Conservation (phyloP, 2,888 invertebrate genomes). For the Ptilodon capucinus region DNA sequence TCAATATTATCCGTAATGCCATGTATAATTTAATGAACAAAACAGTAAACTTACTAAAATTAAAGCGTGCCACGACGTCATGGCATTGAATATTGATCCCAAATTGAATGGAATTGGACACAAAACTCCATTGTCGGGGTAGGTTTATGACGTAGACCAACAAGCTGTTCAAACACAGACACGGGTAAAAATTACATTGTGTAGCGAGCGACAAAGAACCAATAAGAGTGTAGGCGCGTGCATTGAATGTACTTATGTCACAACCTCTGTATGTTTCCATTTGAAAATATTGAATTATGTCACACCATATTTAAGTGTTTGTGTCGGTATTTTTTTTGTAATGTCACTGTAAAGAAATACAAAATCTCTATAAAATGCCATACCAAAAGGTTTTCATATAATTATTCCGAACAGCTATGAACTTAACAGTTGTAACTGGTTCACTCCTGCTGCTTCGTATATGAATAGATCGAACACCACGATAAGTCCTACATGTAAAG, state of each 20-base stretch:
- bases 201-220: slow-evolving; percentile 25
- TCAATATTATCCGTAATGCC: not conserved
- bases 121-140: slow-evolving; percentile 10
- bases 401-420: no score
- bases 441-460: no score
- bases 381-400: no score
- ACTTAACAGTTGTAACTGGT: no score
- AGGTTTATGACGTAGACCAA: slow-evolving; percentile 27
- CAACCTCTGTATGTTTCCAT: not conserved
- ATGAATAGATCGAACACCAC: no score
- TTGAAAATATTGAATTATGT: not conserved
- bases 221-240: slow-evolving; percentile 3
- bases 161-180: slow-evolving; percentile 48
- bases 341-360: no score
- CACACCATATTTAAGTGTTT: no score
- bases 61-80: not conserved
- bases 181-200: slow-evolving; percentile 28
- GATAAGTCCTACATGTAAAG: no score
- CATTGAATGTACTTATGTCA: not conserved
- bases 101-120: slow-evolving; percentile 1
- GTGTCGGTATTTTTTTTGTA: no score
- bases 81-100: slow-evolving; percentile 4
- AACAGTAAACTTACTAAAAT: slow-evolving; percentile 12
- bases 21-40: not conserved
- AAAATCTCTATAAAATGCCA: no score